Conservation (phyloP, 2,113 vertebrate genomes). For the Tetrao urogallus region DNA sequence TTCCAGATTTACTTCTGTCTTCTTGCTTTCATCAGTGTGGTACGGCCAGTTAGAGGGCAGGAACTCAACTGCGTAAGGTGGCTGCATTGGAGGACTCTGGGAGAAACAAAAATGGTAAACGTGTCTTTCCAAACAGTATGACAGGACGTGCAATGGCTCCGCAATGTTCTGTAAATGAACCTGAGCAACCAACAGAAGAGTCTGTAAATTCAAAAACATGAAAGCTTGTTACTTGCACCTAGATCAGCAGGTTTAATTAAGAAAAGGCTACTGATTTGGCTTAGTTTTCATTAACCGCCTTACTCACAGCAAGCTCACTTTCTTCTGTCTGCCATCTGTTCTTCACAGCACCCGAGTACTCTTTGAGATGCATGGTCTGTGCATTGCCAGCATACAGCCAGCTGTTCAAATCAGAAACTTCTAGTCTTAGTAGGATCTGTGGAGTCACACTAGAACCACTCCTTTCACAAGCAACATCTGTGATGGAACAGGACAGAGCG, state of each 20-base stretch:
- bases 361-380: not conserved
- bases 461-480: not conserved
- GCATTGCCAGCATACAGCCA: not conserved
- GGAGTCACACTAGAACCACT: not conserved
- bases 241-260: not conserved
- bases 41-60: constrained; percentile 61
- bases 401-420: not conserved
- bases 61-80: constrained; percentile 73
- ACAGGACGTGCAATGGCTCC: not conserved
- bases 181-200: not conserved
- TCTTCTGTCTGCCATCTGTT: not conserved
- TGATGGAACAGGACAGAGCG: not conserved
- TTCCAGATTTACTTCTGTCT: constrained; percentile 78
- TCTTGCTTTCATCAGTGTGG: constrained; percentile 72
- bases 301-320: not conserved
- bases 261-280: not conserved
- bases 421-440: not conserved
- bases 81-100: constrained; percentile 74
- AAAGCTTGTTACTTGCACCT: not conserved
- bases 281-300: not conserved
- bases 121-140: constrained; percentile 14
- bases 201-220: not conserved
- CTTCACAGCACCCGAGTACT: not conserved
- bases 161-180: not conserved
- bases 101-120: constrained; percentile 40